Percentiles rank a stretch among this genome's conserved stretches.
These are phyloP conservation scores for Varanus komodoensis DNA, from an alignment of 2,113 vertebrate species.

Conservation along the genomic window DNA sequence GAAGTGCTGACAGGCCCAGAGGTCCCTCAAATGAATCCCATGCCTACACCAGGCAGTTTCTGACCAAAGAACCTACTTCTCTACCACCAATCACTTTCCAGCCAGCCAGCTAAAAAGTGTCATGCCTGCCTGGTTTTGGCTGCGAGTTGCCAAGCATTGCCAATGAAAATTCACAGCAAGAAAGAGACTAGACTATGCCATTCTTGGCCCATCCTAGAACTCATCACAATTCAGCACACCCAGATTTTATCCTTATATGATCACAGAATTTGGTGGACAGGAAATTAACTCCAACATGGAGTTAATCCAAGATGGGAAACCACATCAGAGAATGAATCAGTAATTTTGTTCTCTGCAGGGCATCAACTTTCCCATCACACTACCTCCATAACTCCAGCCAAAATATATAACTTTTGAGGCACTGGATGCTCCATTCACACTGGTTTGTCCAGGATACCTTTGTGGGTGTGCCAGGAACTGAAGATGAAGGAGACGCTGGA, in stretches of 20 bases:
- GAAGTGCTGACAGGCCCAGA: neutral
- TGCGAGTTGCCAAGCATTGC: neutral
- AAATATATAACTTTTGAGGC: slow-evolving; percentile 19
- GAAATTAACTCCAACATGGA: neutral
- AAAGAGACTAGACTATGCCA: neutral
- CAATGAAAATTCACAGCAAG: neutral
- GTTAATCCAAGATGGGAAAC: slow-evolving; percentile 25
- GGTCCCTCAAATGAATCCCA: neutral
- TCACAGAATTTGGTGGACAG: neutral
- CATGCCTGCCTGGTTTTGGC: neutral
- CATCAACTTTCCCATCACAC: neutral
- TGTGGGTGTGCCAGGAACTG: slow-evolving; percentile 83
- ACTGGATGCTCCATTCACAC: neutral
- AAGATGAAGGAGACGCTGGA: slow-evolving; percentile 82
- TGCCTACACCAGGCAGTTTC: neutral
- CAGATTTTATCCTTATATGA: neutral
- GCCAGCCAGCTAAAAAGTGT: neutral
- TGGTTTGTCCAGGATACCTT: slow-evolving; percentile 84
- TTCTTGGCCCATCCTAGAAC: neutral
- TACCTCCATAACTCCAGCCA: neutral
- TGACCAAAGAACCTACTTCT: neutral
- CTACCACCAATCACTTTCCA: neutral
- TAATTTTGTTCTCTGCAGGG: neutral
- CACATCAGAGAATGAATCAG: neutral
- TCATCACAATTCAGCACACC: neutral